phyloP scores from a whole-genome alignment of 23 tunicate genomes.

The Styela plicata region DNA sequence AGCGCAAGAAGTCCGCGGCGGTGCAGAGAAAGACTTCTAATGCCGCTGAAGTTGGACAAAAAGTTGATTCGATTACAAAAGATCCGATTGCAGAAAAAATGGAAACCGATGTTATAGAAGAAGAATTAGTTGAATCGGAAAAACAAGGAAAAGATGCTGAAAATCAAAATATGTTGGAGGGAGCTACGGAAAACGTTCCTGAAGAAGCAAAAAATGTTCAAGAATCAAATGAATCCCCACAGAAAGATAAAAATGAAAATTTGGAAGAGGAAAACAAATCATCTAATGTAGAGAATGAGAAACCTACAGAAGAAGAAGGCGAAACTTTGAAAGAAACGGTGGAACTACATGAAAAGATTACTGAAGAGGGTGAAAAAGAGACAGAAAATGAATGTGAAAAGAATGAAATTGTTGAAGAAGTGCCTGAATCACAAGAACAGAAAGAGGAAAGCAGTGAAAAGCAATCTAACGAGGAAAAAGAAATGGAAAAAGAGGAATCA shows the following conservation, averaged over 20 bases:
- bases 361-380: background rate
- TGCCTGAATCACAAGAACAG: background rate
- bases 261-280: background rate
- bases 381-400: background rate
- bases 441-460: background rate
- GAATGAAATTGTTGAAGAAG: background rate
- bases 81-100: background rate
- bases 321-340: no score
- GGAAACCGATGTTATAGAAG: background rate
- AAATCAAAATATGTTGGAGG: background rate
- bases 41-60: background rate
- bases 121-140: background rate
- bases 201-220: background rate
- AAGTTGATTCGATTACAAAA: background rate
- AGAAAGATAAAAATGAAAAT: background rate
- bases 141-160: background rate
- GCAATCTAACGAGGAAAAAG: background rate
- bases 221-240: background rate
- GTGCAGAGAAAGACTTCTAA: background rate
- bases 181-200: background rate
- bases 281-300: background rate
- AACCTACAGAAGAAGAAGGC: background rate
- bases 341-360: background rate
- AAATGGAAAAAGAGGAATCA: background rate
- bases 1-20: slow-evolving; percentile 31